Conservation (phyloP, 2,888 invertebrate species). For the Ichneumon xanthorius region DNA sequence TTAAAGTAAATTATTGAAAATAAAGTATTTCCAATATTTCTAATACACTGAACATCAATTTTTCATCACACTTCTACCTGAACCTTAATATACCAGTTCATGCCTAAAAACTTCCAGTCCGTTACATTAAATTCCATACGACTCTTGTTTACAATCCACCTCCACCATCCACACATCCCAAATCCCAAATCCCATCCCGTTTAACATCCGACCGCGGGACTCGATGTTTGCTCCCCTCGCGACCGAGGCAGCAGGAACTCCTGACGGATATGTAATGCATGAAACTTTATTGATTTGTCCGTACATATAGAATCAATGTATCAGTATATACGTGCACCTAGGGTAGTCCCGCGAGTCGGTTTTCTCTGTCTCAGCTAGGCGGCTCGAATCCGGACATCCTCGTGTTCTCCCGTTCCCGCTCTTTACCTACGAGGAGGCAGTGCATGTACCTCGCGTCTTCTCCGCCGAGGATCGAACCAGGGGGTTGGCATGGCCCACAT, state of each 20-base stretch:
- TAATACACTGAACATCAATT: too few species aligned
- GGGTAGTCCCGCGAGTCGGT: background rate
- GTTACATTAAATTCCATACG: too few species aligned
- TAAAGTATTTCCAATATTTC: too few species aligned
- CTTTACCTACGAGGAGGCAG: slow-evolving; percentile 20
- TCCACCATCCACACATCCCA: too few species aligned
- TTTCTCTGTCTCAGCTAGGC: background rate
- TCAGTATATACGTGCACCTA: background rate
- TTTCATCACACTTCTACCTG: too few species aligned
- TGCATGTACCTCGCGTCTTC: slow-evolving; percentile 43
- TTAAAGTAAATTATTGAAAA: too few species aligned
- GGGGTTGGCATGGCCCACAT: slow-evolving; percentile 57
- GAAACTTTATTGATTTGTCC: slow-evolving; percentile 50
- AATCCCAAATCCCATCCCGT: background rate
- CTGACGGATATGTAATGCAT: slow-evolving; percentile 41
- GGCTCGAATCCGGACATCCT: background rate
- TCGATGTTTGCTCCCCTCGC: slow-evolving; percentile 21
- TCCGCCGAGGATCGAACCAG: slow-evolving; percentile 43
- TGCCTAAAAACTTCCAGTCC: too few species aligned
- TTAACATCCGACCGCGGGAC: slow-evolving; percentile 4
- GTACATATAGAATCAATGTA: background rate
- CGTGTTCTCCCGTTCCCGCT: background rate
- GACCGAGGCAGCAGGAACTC: slow-evolving; percentile 34
- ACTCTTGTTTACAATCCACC: too few species aligned
- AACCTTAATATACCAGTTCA: too few species aligned